Evolutionary conservation across 2,797 vertebrate genomes (phyloP).

Genomic region (Buphagus erythrorhynchus): DNA sequence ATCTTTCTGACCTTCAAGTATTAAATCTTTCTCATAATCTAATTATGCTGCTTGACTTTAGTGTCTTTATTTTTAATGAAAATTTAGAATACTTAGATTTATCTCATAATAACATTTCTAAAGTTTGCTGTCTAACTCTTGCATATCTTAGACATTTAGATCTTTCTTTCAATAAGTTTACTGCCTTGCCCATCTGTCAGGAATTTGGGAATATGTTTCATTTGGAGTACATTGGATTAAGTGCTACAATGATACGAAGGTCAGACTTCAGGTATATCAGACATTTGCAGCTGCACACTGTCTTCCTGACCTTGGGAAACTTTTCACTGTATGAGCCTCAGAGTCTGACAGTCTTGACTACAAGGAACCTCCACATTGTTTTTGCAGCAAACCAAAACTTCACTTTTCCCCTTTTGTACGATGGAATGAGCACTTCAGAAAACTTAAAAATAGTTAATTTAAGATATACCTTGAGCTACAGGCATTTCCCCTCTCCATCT

Average conservation of each 20-base stretch:
- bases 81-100: slow-evolving; percentile 82
- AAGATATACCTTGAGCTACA: neutral
- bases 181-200: slow-evolving; percentile 69
- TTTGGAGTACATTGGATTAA: slow-evolving; percentile 80
- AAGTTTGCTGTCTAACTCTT: slow-evolving; percentile 75
- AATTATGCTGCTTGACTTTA: slow-evolving; percentile 72
- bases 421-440: slow-evolving; percentile 64
- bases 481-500: neutral
- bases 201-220: slow-evolving; percentile 71
- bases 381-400: slow-evolving; percentile 55
- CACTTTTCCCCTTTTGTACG: slow-evolving; percentile 67
- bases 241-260: slow-evolving; percentile 63
- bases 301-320: slow-evolving; percentile 67
- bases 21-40: slow-evolving; percentile 84
- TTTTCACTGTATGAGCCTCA: slow-evolving; percentile 71
- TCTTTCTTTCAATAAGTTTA: slow-evolving; percentile 82
- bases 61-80: slow-evolving; percentile 76
- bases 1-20: slow-evolving; percentile 63
- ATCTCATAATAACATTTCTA: slow-evolving; percentile 82
- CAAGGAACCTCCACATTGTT: slow-evolving; percentile 72
- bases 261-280: slow-evolving; percentile 79
- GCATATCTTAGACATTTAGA: slow-evolving; percentile 78
- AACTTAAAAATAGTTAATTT: slow-evolving; percentile 81
- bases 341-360: slow-evolving; percentile 72
- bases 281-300: slow-evolving; percentile 56